Evolutionary conservation across 2,113 vertebrate genomes (phyloP), one percentile per base, ranked within the genome.

Genomic region (Genyomyrus donnyi): DNA sequence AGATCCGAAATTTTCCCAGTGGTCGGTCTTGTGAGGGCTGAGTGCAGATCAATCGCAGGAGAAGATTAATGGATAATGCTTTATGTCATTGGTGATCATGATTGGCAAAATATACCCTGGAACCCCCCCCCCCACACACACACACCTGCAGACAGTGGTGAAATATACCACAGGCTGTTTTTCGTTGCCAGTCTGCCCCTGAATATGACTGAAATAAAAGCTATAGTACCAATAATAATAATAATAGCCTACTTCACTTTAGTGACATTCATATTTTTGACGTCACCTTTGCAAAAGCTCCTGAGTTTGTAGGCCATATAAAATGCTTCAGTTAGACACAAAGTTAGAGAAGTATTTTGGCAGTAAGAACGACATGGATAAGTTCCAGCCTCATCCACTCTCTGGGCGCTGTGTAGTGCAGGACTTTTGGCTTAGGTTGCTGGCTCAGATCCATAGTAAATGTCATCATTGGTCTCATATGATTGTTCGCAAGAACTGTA

Each of bases 391-490:
- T 9, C 17, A 74, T 90, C 19, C 87, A 74, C 39, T 90, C 31
- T 83, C 9, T 2, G 88, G 70, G 39, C 83, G 31, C 42, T 35
- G 49, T 24, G 48, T 70, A 31, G 70, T 39, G 88, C 31, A 13
- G 49, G 42, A 62, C 56, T 88, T 74, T 35, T 91, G 90, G 88
- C 80, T 86, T 48, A 27, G 49, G 49, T 35, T 80, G 53, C 89
- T 90, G 89, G 90, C 83, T 84, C 77, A 31, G 27, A 31, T 70
- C 90, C 87, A 91, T 62, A 90, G 42, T 74, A 90, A 91, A 89
- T 89, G 84, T 90, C 53, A 89, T 89, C 89, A 45, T 42, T 80
- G 39, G n/a, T 80, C 85, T 88, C 70, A 46, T 52, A 58, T 21
- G 21, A 50, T 48, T 50, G 31, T 53, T 66, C 3, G 1, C n/a